Evolutionary conservation across 1,140 invertebrate genomes (phyloP).

Genomic region (Homarus americanus): DNA sequence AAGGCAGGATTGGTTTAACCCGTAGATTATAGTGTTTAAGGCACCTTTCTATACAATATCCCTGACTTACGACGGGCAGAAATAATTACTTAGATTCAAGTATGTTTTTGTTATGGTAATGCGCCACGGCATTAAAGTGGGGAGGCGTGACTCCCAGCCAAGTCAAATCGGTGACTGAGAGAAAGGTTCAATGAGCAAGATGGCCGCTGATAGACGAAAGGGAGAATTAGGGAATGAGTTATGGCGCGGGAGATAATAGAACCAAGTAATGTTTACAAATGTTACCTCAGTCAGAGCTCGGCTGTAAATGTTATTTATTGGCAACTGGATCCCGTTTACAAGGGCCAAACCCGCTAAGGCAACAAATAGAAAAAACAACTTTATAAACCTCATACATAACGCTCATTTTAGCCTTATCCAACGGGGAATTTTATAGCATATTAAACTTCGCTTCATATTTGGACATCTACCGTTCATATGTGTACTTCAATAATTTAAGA

Average conservation of each 20-base stretch:
- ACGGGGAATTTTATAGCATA: constrained; percentile 53
- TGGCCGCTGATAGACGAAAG: constrained; percentile 66
- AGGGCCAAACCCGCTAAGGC: constrained; percentile 16
- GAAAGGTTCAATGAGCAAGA: constrained; percentile 63
- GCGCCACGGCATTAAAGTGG: constrained; percentile 58
- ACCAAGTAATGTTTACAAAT: constrained; percentile 73
- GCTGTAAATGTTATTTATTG: constrained; percentile 72
- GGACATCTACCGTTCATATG: constrained; percentile 70
- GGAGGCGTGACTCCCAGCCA: constrained; percentile 53
- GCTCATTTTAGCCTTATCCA: neutral
- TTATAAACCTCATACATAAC: no score
- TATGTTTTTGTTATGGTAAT: constrained; percentile 74
- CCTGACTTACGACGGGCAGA: constrained; percentile 68
- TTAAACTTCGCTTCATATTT: constrained; percentile 67
- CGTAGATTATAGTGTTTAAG: constrained; percentile 70
- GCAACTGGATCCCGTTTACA: constrained; percentile 51
- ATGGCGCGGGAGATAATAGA: constrained; percentile 67
- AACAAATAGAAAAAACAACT: no score
- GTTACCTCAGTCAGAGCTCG: constrained; percentile 68
- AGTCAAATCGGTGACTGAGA: constrained; percentile 58
- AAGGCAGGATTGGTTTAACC: constrained; percentile 65
- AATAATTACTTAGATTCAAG: constrained; percentile 71
- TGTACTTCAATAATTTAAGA: constrained; percentile 69
- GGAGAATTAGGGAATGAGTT: constrained; percentile 65
- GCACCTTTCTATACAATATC: constrained; percentile 70